Percentiles rank a stretch among this genome's conserved stretches.
phyloP scores from a whole-genome alignment of 2,888 invertebrate genomes.

The Plebejus melissa region DNA sequence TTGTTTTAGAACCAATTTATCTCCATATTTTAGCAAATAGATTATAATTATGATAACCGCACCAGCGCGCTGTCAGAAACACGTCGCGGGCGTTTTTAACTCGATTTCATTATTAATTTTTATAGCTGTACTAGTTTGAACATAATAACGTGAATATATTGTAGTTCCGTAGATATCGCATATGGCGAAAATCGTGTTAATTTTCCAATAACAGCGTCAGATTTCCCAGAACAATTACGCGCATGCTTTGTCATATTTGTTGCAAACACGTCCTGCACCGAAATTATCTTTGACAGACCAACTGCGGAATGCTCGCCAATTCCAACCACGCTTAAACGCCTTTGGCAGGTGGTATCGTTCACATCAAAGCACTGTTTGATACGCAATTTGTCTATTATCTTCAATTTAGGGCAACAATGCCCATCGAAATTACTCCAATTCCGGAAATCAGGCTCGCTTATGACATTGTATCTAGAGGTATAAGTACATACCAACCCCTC shows the following conservation, averaged over 20 bases:
- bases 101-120: too few species aligned
- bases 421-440: slow-evolving; percentile 4
- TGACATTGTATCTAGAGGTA: slow-evolving; percentile 1
- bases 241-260: slow-evolving; percentile 15
- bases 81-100: too few species aligned
- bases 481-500: background rate
- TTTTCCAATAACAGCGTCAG: background rate
- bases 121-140: too few species aligned
- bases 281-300: slow-evolving; percentile 25
- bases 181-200: background rate
- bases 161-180: background rate
- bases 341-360: slow-evolving; percentile 24
- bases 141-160: too few species aligned
- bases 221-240: slow-evolving; percentile 14
- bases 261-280: slow-evolving; percentile 10
- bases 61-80: too few species aligned
- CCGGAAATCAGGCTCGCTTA: background rate
- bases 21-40: too few species aligned
- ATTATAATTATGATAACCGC: too few species aligned
- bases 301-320: slow-evolving; percentile 16
- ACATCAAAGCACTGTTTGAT: slow-evolving; percentile 27
- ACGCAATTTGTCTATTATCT: slow-evolving; percentile 26
- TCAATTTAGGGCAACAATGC: slow-evolving; percentile 23
- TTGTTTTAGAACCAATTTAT: too few species aligned
- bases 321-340: slow-evolving; percentile 25